These are phyloP conservation scores for Eurosta solidaginis DNA, from an alignment of 1,140 invertebrate genomes.

Conservation along the genomic window DNA sequence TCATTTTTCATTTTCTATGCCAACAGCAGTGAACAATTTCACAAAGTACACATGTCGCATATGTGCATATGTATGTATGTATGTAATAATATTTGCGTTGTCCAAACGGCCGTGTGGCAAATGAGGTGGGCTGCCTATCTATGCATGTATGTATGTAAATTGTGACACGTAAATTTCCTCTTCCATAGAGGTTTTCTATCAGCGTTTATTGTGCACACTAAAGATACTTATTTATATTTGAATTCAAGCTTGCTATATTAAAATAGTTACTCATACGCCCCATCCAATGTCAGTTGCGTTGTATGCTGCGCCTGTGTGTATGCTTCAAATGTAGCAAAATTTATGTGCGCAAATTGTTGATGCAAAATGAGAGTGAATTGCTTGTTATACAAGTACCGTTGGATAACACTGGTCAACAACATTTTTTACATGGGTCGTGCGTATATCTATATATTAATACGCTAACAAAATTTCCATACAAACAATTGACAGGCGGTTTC, in stretches of 20 bases:
- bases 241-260: background rate
- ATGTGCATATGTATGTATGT: background rate
- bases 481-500: too few species aligned
- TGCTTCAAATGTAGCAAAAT: background rate
- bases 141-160: too few species aligned
- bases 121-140: too few species aligned
- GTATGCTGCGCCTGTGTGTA: background rate
- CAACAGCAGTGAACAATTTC: background rate
- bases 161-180: too few species aligned
- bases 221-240: background rate
- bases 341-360: background rate
- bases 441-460: too few species aligned
- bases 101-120: too few species aligned
- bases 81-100: background rate
- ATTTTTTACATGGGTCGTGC: too few species aligned
- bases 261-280: constrained; percentile 11
- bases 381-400: too few species aligned
- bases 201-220: background rate
- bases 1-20: constrained; percentile 3
- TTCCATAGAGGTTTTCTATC: too few species aligned
- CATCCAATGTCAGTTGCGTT: background rate
- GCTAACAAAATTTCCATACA: too few species aligned
- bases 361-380: background rate
- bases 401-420: too few species aligned
- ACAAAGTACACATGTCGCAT: background rate